These are phyloP conservation scores for Luscinia luscinia DNA, from an alignment of 2,797 vertebrate species.

Conservation along the genomic window DNA sequence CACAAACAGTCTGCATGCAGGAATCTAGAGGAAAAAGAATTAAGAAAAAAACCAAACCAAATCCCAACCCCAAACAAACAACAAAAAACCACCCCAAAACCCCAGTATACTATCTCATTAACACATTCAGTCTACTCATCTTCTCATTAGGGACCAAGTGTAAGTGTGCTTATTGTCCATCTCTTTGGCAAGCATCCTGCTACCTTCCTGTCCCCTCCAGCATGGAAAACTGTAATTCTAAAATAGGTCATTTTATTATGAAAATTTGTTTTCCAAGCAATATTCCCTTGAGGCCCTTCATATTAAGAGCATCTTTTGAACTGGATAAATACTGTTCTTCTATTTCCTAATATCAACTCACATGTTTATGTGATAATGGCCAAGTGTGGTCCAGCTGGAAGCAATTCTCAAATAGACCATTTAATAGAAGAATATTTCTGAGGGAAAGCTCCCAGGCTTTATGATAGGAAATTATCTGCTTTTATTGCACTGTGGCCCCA, in stretches of 20 bases:
- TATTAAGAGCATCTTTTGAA: slow-evolving; percentile 17
- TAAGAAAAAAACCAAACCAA: not conserved
- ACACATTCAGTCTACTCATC: not conserved
- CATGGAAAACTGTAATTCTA: slow-evolving; percentile 27
- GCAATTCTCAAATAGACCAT: not conserved
- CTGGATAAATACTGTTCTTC: not conserved
- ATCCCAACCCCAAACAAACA: not conserved
- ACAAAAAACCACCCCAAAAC: not conserved
- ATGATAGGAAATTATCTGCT: not conserved
- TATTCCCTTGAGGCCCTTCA: not conserved
- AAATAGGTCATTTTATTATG: slow-evolving; percentile 33
- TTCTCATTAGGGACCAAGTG: not conserved
- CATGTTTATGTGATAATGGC: not conserved
- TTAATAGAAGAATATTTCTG: not conserved
- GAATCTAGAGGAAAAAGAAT: not conserved
- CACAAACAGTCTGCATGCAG: not conserved
- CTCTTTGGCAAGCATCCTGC: not conserved
- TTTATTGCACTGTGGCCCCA: not conserved
- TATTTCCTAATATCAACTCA: slow-evolving; percentile 12
- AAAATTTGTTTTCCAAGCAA: slow-evolving; percentile 44
- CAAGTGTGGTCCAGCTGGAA: not conserved
- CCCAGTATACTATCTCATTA: not conserved
- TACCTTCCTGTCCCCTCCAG: not conserved
- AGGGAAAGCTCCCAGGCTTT: not conserved
- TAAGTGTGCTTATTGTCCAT: not conserved